Base-by-base conservation (phyloP, 2,888 invertebrate genomes). In the Apodemia hepburni region DNA sequence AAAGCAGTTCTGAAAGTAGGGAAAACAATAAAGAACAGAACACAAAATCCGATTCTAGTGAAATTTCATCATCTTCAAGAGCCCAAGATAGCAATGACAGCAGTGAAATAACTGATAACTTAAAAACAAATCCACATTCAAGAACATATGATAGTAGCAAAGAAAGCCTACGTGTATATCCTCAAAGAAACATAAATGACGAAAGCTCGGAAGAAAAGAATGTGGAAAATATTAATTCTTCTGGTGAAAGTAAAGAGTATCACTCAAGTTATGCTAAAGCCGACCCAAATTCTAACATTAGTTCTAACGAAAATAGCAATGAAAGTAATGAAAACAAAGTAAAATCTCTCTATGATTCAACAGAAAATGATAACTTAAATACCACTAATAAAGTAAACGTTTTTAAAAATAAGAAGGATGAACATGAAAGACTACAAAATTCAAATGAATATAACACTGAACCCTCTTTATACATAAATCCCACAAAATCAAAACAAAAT, bases 1-100 rank as follows among this genome's bases (percentile, higher is more conserved):
- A 65, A 42, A 69, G 75, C 60, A 72, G 68, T 63, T 66, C 64
- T 63, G 75, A 77, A 69, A 73, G 65, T 51, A 64, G 71, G 33
- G 66, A 70, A 65, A 70, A 70, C 3, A 66, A 68, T 65, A 15
- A 22, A 45, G 15, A 49, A 42, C 38, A 64, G n/a, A 49, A 29
- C 6, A 7, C 47, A 12, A 22, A 27, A 54, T 54, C 15, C 11
- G 27, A 45, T 59, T 45, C 42, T 42, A 38, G 42, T 47, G 15
- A 60, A 27, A 47, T 5, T 22, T 27, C n/a, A 18, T 27, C 42
- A 47, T 45, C 45, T 45, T 22, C 15, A 1, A 60, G 9, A 4
- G 6, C 29, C 29, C 27, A 64, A 1, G 38, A 61, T 35, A 59
- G 60, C 38, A 49, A 59, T 29, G 47, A 61, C 42, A 59, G 22